phyloP scores from a whole-genome alignment of 2,797 vertebrate genomes.

The Danio albolineatus region DNA sequence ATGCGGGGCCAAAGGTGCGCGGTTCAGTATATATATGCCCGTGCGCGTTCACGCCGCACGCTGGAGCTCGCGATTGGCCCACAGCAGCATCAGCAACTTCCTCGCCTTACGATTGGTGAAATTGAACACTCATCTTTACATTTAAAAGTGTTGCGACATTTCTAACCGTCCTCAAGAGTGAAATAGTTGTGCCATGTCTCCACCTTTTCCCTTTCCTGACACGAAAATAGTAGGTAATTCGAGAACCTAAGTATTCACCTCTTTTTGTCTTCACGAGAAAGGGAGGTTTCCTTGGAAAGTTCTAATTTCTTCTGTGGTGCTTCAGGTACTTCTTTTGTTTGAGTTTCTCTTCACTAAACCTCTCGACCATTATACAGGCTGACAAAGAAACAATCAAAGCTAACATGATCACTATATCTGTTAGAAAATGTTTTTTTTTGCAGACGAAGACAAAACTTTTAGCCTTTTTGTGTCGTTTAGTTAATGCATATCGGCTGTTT shows the following conservation, averaged over 20 bases:
- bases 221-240: neutral
- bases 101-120: constrained; percentile 43
- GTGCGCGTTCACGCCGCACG: neutral
- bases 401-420: neutral
- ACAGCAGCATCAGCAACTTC: neutral
- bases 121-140: neutral
- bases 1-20: accelerated
- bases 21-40: constrained; percentile 64
- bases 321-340: constrained; percentile 8
- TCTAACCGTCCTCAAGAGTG: neutral
- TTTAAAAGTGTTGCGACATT: constrained; percentile 28
- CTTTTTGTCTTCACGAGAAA: neutral
- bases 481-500: neutral
- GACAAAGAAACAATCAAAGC: neutral
- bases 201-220: neutral
- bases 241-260: neutral
- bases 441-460: neutral
- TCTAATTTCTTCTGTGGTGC: constrained; percentile 26
- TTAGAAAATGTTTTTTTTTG: too few species aligned
- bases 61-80: constrained; percentile 20
- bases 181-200: neutral
- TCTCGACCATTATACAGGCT: neutral
- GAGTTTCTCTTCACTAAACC: constrained; percentile 9
- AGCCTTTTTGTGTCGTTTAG: neutral
- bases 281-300: neutral